Percentiles rank a stretch among this genome's conserved stretches.
Conservation (phyloP, 1,140 invertebrate species). For the Carposina sasakii region DNA sequence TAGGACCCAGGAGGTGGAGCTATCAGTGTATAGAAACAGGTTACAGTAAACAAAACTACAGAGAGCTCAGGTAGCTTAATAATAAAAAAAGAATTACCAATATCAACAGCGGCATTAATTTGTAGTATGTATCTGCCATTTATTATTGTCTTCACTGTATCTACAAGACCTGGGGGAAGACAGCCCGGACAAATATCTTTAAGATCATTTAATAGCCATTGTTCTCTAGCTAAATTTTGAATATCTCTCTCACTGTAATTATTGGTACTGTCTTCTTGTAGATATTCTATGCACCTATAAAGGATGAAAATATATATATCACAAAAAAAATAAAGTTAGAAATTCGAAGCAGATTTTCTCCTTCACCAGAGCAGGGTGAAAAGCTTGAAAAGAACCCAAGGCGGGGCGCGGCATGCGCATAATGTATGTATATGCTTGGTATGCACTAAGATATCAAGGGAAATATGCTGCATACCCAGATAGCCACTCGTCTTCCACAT, state of each 20-base stretch:
- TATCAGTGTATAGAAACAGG: too few relatives aligned
- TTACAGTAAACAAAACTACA: too few relatives aligned
- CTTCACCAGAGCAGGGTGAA: too few relatives aligned
- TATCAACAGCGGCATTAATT: conserved; percentile 57
- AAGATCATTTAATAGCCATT: conserved; percentile 68
- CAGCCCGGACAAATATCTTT: conserved; percentile 59
- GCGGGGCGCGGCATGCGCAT: too few relatives aligned
- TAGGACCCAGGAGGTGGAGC: too few relatives aligned
- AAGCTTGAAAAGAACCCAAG: too few relatives aligned
- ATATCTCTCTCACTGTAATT: conserved; percentile 40
- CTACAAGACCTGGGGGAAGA: conserved; percentile 45
- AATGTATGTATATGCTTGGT: too few relatives aligned
- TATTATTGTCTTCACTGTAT: conserved; percentile 38
- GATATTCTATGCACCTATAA: conserved; percentile 57
- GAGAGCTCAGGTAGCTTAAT: too few relatives aligned
- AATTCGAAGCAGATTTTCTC: too few relatives aligned
- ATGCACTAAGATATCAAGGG: too few relatives aligned
- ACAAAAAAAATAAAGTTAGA: conserved; percentile 1
- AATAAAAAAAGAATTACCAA: conserved; percentile 33
- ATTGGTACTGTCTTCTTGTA: conserved; percentile 33
- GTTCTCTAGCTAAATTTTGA: conserved; percentile 50
- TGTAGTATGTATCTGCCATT: conserved; percentile 56
- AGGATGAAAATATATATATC: conserved; percentile 12
- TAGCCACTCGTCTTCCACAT: conserved; percentile 57
- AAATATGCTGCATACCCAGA: conserved; percentile 36